Evolutionary conservation across 2,113 vertebrate species (phyloP), one percentile per base, ranked within the genome.

Genomic region (Sturnira hondurensis): DNA sequence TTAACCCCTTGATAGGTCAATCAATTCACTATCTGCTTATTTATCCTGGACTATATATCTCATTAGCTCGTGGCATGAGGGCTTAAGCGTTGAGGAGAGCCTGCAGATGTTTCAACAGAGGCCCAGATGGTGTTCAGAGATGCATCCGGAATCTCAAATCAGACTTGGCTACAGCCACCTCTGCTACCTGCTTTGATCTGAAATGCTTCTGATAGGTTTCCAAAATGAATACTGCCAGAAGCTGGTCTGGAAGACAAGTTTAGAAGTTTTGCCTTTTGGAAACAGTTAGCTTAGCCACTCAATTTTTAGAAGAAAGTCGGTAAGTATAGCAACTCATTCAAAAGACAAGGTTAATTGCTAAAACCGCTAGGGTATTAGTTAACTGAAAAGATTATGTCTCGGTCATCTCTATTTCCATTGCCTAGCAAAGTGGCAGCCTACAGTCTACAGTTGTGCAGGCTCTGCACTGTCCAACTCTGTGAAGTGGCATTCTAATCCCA

Each of bases 101-200:
- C 6, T 81, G 61, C 86, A 96, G 96, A 86, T 83, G 93, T 84
- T 95, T 63, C 47, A 33, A 63, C 54, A 65, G 68, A 91, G 63
- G 73, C 33, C 93, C 96, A 93, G 68, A 85, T 96, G 93, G 96
- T 85, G 54, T 33, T 70, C 41, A 20, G 71, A 45, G 77, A 33
- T 63, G 86, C 0, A 3, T 70, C 33, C 86, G 45, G 93, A 95
- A 96, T 97, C 28, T 45, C 86, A 47, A 81, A 74, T 95, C 63
- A 93, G 43, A 22, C n/a, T 45, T 14, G 56, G 61, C 47, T 67
- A 28, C 67, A 56, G 67, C 67, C 56, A 81, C 24, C 87, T 93
- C 89, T 70, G 50, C 54, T 80, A 86, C 93, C 68, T 89, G 83
- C 95, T 96, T 94, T 95, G 91, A 93, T 93, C 41, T 43, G n/a